Base-by-base conservation (phyloP, 2,888 invertebrate genomes). In the Bhutanitis thaidina region DNA sequence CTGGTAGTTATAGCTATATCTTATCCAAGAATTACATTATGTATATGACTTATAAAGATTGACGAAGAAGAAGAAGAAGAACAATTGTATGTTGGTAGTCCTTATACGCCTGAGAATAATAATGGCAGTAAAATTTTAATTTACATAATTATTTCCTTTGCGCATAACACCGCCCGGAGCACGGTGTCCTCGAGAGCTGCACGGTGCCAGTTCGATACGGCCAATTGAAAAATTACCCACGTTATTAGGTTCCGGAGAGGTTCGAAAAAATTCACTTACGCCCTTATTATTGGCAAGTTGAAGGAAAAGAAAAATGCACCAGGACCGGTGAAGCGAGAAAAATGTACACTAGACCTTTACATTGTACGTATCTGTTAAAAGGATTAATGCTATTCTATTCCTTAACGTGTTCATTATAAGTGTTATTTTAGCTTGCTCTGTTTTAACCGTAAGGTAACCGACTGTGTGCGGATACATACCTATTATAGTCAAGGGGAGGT, bases 181-280 rank as follows among this genome's bases (percentile, higher is more conserved):
- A 64, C 61, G 55, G 61, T 73, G 69, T 71, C 62, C 60, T 61
- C 57, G 41, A 37, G 43, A 58, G 62, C 52, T 43, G 40, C 53
- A 55, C 46, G 53, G 52, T 49, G 43, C 36, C 60, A 65, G 65
- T 62, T 68, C 75, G 77, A 76, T 75, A 73, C 73, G 74, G 67
- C 67, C 87, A 86, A 88, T 89, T 89, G 88, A 88, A 88, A 89
- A 89, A 89, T 89, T 86, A 83, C 87, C 70, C 68, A 67, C 81
- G 71, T 85, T 89, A 88, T 89, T 89, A 80, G 80, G 83, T 88
- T 82, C 74, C 59, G 67, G 56, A 58, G 61, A 66, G 68, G 64
- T 68, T 64, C 62, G 68, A 65, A 77, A 80, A 83, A 80, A 77
- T 77, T 75, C 76, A 78, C 80, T 82, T 73, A 70, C 72, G 55